Evolutionary conservation across 2,797 vertebrate species (phyloP), one percentile per base, ranked within the genome.

Genomic region (Malurus leucopterus): DNA sequence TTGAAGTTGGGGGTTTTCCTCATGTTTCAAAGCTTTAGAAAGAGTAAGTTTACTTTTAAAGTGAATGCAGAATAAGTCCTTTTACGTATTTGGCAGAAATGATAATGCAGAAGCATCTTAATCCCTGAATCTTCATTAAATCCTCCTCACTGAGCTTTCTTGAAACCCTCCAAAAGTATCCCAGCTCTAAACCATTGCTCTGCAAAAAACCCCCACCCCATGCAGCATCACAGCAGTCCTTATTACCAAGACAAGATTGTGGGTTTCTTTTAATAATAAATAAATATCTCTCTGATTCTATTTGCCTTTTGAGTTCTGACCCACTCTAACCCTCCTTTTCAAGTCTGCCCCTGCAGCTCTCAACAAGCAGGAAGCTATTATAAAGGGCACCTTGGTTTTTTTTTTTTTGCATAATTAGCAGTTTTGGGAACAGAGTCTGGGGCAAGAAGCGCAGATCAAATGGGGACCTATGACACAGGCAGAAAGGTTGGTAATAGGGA

Each of bases 71-170:
- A 76, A 20, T 46, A 47, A 36, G 54, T 51, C 36, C 2, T 23
- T 54, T 4, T 54, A 69, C 0, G 0, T 36, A 21, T 65, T 86
- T 81, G 86, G 51, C 72, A 89, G 68, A 83, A 84, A 65, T 38
- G n/a, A 67, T 7, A 27, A 32, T 10, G 15, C 61, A 74, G 47
- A 67, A 34, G 47, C 59, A 74, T 58, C 69, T 73, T 47, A 69
- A 84, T 59, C 46, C 50, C 61, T 8, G 36, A 84, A 75, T 68
- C 82, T 73, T 70, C 43, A 65, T 77, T 73, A 90, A 86, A 87
- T 63, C 40, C 36, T 58, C 40, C 24, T 88, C 62, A 38, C 13
- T 2, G 23, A 91, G 61, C 24, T 71, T 75, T 84, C 63, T 32
- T 13, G 20, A 94, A 89, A 53, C 34, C 30, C 51, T 69, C 32